Base-by-base conservation (phyloP, 1,140 invertebrate genomes). In the Tigriopus japonicus region DNA sequence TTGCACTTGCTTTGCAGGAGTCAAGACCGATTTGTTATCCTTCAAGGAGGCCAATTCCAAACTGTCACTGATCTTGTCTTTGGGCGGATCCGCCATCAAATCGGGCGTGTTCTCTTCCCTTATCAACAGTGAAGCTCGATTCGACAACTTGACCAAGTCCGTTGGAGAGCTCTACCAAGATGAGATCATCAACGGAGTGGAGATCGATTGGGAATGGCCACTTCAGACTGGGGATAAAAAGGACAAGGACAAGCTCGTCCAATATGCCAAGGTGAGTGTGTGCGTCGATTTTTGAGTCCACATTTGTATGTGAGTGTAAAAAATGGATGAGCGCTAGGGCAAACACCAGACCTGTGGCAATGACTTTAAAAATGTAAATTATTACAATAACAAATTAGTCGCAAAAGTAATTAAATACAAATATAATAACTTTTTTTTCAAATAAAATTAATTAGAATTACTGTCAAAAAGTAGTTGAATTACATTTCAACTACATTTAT, bases 121-220 rank as follows among this genome's bases (percentile, higher is more conserved):
- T 6, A 62, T 64, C 12, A 51, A 59, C 9, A 62, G 56, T n/a
- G 61, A 52, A 9, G 63, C 62, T 13, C 59, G 59, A 17, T 45
- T 62, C 49, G 52, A 60, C 5, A 65, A 64, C 45, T 59, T 66
- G 41, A 64, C 62, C 35, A 53, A 61, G 40, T 56, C 53, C 42
- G 53, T 64, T 14, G 43, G 40, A 12, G 42, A 42, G 42, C 62
- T 64, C 49, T 52, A 65, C 21, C 41, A 52, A 17, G 41, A 55
- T 17, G 41, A 60, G 35, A 21, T 54, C 12, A 59, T 66, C 21
- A 63, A 66, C 43, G 66, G 66, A 7, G 40, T 66, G 3, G 66
- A 66, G 60, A 63, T 66, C 42, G 56, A 66, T 51, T 66, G 66
- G 66, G 60, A 64, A 24, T 65, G 63, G 65, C 65, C 66, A 19